Evolutionary conservation across 2,797 vertebrate species (phyloP).

Genomic region (Moxostoma hubbsi): DNA sequence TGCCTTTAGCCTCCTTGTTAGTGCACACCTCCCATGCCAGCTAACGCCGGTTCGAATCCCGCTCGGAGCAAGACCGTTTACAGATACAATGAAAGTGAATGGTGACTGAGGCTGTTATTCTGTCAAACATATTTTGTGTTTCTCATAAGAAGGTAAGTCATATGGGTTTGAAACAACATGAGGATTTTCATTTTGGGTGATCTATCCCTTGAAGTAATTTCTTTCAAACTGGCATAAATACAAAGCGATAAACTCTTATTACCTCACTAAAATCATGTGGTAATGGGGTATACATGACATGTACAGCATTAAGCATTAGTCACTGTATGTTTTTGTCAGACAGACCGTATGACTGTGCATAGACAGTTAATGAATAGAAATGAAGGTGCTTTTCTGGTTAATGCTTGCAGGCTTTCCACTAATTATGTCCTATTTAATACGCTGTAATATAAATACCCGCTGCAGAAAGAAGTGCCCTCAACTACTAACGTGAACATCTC

Average conservation of each 20-base stretch:
- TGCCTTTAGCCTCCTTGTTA: too few species aligned
- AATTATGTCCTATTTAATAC: constrained; percentile 17
- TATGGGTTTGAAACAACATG: too few species aligned
- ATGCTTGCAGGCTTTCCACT: constrained; percentile 38
- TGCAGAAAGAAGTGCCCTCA: too few species aligned
- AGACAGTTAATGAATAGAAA: not conserved
- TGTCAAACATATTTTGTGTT: too few species aligned
- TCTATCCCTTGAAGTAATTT: too few species aligned
- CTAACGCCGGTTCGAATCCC: too few species aligned
- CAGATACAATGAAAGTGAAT: too few species aligned
- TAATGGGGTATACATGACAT: not conserved
- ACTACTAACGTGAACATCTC: not conserved
- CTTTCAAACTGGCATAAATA: not conserved
- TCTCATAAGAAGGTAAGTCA: too few species aligned
- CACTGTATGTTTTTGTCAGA: constrained; percentile 24
- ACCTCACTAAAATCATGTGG: constrained; percentile 27
- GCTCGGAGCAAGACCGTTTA: too few species aligned
- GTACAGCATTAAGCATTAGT: constrained; percentile 1
- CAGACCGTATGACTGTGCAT: constrained; percentile 55
- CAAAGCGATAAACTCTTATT: not conserved
- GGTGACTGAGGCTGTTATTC: too few species aligned
- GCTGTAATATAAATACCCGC: constrained; percentile 8
- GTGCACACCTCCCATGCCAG: too few species aligned
- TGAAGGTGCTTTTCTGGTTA: constrained; percentile 42
- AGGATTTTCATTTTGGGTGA: not conserved